Percentiles rank a stretch among this genome's conserved stretches.
These are phyloP conservation scores for Lasiurus cinereus DNA, from an alignment of 2,113 vertebrate genomes.

Conservation along the genomic window DNA sequence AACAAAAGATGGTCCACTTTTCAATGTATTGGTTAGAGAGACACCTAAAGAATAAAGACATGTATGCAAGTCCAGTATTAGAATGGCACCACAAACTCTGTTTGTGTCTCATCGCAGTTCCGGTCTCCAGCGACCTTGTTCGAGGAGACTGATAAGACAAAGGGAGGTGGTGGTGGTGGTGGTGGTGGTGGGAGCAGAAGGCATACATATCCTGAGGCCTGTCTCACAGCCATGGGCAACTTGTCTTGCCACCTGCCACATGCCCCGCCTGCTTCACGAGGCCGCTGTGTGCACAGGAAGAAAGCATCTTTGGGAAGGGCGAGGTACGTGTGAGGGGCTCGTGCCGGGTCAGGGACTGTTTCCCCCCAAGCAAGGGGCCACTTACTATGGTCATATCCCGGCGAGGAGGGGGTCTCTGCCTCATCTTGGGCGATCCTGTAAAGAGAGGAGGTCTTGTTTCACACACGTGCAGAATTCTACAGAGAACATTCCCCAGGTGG, in stretches of 20 bases:
- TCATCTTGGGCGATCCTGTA: constrained; percentile 92
- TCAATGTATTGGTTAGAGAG: neutral
- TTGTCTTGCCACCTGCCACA: neutral
- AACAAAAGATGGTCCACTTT: neutral
- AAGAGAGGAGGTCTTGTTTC: constrained; percentile 72
- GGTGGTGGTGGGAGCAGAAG: neutral
- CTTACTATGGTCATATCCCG: constrained; percentile 98
- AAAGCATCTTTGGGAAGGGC: neutral
- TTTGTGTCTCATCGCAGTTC: neutral
- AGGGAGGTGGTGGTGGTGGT: neutral
- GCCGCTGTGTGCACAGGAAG: neutral
- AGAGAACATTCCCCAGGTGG: neutral
- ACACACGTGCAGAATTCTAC: neutral
- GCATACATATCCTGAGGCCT: neutral
- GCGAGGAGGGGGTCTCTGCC: constrained; percentile 97
- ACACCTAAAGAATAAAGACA: neutral
- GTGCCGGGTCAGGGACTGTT: neutral
- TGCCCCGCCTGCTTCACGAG: neutral
- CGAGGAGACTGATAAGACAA: neutral
- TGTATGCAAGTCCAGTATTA: neutral
- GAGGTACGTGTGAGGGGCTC: neutral
- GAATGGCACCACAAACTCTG: neutral
- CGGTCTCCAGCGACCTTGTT: neutral
- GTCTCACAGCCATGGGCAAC: neutral
- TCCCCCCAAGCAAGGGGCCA: constrained; percentile 18